Percentiles rank a stretch among this genome's conserved stretches.
Conservation (phyloP, 1,140 invertebrate genomes). For the Drosophila paulistorum region DNA sequence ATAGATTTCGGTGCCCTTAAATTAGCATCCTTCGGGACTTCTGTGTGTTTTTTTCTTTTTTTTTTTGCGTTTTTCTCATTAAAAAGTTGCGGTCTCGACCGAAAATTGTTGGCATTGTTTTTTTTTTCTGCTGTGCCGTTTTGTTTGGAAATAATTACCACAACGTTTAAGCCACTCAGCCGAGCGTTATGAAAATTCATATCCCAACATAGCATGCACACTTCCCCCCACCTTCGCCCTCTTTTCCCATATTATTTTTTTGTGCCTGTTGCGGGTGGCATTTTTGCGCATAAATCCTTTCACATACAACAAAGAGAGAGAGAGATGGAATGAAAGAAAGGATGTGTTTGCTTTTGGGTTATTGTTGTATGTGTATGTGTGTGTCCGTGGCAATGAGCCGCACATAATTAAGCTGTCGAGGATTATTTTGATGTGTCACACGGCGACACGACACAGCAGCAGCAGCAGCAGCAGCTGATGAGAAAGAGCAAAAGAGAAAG, state of each 20-base stretch:
- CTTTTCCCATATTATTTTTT: conserved; percentile 24
- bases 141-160: conserved; percentile 75
- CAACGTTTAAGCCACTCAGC: conserved; percentile 77
- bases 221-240: conserved; percentile 16
- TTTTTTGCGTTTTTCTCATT: conserved; percentile 63
- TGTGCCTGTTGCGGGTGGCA: conserved; percentile 64
- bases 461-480: conserved; percentile 74
- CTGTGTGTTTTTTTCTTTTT: conserved; percentile 10
- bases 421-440: conserved; percentile 82
- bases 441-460: conserved; percentile 50
- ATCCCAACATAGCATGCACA: conserved; percentile 50
- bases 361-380: conserved; percentile 50
- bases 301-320: conserved; percentile 39
- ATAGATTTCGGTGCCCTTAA: conserved; percentile 18
- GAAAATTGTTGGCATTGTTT: conserved; percentile 63
- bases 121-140: conserved; percentile 23
- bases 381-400: conserved; percentile 58
- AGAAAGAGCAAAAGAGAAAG: not conserved
- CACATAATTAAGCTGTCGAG: conserved; percentile 81
- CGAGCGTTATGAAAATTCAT: conserved; percentile 77
- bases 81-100: conserved; percentile 65
- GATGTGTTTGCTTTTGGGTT: conserved; percentile 68
- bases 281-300: conserved; percentile 78
- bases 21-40: conserved; percentile 32
- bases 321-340: conserved; percentile 49